Conservation (phyloP, 64 coral and sea anemone species). For the Montipora sp. region DNA sequence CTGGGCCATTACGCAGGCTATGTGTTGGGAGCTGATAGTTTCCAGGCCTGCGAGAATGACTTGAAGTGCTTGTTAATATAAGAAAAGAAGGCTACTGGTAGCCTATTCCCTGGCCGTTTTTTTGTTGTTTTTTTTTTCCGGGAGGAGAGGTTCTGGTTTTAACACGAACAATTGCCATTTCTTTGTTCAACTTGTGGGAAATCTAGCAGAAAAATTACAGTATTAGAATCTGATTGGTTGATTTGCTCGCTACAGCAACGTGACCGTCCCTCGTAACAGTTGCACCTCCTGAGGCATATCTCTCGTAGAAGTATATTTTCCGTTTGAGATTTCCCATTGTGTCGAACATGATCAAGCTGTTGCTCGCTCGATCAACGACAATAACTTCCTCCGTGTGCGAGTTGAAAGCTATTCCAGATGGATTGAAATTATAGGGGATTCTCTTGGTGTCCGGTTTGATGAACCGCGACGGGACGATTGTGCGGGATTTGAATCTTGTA, state of each 20-base stretch:
- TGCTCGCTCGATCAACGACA: conserved; percentile 67
- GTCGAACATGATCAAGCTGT: conserved; percentile 65
- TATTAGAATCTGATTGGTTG: conserved; percentile 71
- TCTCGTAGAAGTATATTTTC: conserved; percentile 69
- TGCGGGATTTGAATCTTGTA: conserved; percentile 45
- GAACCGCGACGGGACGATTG: conserved; percentile 18
- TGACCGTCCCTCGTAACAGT: conserved; percentile 73
- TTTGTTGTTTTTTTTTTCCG: no score
- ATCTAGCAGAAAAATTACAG: neutral
- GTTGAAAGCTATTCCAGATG: conserved; percentile 68
- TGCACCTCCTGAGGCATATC: conserved; percentile 57
- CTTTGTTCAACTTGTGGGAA: no score
- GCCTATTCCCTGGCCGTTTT: no score
- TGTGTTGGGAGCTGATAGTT: no score
- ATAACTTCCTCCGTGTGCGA: conserved; percentile 63
- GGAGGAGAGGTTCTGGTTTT: no score
- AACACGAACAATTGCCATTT: no score
- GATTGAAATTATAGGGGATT: conserved; percentile 27
- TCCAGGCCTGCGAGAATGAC: no score
- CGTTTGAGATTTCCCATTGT: conserved; percentile 37
- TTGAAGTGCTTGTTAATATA: no score
- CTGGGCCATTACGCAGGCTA: no score
- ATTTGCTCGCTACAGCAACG: conserved; percentile 70
- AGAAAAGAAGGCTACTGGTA: no score
- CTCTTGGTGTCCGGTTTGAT: neutral